Base-by-base conservation (phyloP, 2,113 vertebrate genomes). In the Empidonax traillii region DNA sequence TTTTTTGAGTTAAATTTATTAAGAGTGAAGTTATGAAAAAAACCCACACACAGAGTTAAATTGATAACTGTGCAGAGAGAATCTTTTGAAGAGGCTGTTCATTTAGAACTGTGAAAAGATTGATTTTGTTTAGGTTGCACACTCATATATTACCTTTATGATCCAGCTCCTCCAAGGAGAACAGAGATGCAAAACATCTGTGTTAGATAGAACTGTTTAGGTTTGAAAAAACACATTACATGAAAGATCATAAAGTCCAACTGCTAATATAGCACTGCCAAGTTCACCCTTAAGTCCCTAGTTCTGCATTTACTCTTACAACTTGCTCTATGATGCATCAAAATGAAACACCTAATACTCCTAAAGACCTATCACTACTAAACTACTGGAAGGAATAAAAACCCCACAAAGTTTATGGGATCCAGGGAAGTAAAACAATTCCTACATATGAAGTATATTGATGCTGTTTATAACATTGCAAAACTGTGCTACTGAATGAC, bases 401-500 rank as follows among this genome's bases (percentile, higher is more conserved):
- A 0, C 13, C 13, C 11, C 30, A 27, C 16, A 19, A 47, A 41
- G 8, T 47, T 69, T 5, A 4, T 2, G 8, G 27, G 31, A 20
- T 55, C 15, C 41, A 17, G 19, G 18, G 49, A 84, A 44, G 8
- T 68, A 2, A 37, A 61, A 76, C 77, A 15, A 53, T 37, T 27
- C 20, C 28, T 25, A 43, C 14, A 2, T 46, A 4, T 31, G 27
- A 56, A 49, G 12, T 74, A 8, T 67, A 25, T 8, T 39, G 18
- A 6, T 79, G 24, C 15, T 85, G 23, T 89, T 95, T 71, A 33
- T 58, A 49, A 69, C 19, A 13, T 44, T 55, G 44, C 27, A 85
- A 87, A 89, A 13, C 39, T 78, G 9, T 90, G 69, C 59, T 93
- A 35, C 85, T 94, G 94, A 96, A 27, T 92, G 96, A 85, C 87